Conservation (phyloP, 2,797 vertebrate species). For the Coracias cyanogaster region DNA sequence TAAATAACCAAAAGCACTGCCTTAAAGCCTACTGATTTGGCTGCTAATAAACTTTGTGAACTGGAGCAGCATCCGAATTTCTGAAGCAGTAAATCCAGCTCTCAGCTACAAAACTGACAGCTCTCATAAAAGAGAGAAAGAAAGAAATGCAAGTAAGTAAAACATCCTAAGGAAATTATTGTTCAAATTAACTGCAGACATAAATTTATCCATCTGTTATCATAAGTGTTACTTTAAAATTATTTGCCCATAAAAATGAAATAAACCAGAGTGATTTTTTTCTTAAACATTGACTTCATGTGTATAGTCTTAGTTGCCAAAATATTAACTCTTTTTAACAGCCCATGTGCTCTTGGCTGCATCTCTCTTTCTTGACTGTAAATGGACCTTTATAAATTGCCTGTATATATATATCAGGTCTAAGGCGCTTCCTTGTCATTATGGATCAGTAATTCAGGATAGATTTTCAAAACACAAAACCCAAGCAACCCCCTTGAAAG, state of each 20-base stretch:
- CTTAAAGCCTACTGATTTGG: slow-evolving; percentile 45
- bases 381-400: slow-evolving; percentile 35
- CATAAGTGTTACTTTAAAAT: slow-evolving; percentile 67
- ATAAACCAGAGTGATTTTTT: slow-evolving; percentile 41
- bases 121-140: slow-evolving; percentile 55
- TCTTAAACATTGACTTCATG: slow-evolving; percentile 46
- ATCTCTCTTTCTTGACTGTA: slow-evolving; percentile 21
- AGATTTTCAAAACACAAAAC: background rate
- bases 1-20: background rate
- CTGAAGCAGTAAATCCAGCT: slow-evolving; percentile 43
- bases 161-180: slow-evolving; percentile 74
- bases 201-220: slow-evolving; percentile 71
- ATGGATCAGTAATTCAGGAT: background rate
- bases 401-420: background rate
- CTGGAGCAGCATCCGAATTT: slow-evolving; percentile 28
- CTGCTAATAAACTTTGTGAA: slow-evolving; percentile 40
- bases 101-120: slow-evolving; percentile 50
- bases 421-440: background rate
- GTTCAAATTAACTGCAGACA: slow-evolving; percentile 66
- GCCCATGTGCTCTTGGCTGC: slow-evolving; percentile 21
- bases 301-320: slow-evolving; percentile 49
- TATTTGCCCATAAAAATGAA: slow-evolving; percentile 75
- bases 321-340: slow-evolving; percentile 74
- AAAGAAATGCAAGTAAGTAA: slow-evolving; percentile 48
- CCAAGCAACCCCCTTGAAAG: background rate